These are phyloP conservation scores for Drosophila prosaltans DNA, from an alignment of 1,140 invertebrate species.

Conservation along the genomic window DNA sequence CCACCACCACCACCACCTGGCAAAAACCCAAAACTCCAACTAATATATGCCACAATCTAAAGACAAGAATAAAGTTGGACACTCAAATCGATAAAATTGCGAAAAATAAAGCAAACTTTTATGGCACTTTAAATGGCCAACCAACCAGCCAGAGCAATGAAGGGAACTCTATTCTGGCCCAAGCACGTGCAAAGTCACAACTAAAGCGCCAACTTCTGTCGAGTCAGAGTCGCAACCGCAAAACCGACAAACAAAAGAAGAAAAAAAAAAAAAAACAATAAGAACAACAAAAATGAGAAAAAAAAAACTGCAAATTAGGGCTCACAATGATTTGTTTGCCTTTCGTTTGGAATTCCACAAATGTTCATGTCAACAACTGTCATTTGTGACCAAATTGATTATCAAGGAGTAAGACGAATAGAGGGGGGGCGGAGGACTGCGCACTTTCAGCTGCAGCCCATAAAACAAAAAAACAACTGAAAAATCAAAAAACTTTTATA, in stretches of 20 bases:
- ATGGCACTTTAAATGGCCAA: constrained; percentile 48
- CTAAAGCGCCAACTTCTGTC: constrained; percentile 51
- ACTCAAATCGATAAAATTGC: constrained; percentile 71
- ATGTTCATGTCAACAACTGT: constrained; percentile 68
- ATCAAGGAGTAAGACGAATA: constrained; percentile 49
- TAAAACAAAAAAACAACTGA: constrained; percentile 21
- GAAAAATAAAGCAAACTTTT: constrained; percentile 15
- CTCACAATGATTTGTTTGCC: constrained; percentile 57
- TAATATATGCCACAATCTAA: not conserved
- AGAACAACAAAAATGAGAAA: constrained; percentile 17
- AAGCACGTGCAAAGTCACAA: constrained; percentile 63
- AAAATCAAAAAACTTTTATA: constrained; percentile 4
- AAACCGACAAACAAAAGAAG: not conserved
- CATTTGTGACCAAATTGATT: constrained; percentile 75
- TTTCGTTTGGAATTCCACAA: constrained; percentile 50
- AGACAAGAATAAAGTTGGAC: not conserved
- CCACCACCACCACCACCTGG: constrained; percentile 11
- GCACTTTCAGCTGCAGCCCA: constrained; percentile 54
- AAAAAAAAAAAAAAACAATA: constrained; percentile 5
- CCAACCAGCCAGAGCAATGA: constrained; percentile 5
- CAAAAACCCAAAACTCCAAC: constrained; percentile 1
- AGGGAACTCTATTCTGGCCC: constrained; percentile 28
- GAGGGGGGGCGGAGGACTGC: constrained; percentile 31
- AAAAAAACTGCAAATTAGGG: constrained; percentile 64
- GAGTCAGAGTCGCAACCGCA: constrained; percentile 48